Base-by-base conservation (phyloP, 2,888 invertebrate genomes). In the Amitus sp. region DNA sequence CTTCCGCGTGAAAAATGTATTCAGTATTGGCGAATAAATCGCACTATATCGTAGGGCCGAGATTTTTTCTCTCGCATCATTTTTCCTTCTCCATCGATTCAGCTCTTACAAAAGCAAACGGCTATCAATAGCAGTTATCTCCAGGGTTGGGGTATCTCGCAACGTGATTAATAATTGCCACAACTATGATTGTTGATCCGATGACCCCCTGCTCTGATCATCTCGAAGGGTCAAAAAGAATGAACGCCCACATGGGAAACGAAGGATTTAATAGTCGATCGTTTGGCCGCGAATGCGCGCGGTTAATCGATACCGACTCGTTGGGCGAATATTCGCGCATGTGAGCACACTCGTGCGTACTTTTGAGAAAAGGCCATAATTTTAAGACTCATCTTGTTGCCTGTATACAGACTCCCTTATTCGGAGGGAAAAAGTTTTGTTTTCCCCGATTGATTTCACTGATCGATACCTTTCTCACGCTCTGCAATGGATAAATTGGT, bases 151-250 rank as follows among this genome's bases (percentile, higher is more conserved):
- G 52, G 54, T 57, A 67, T 62, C 62, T 64, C 51, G 45, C 46
- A 69, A 68, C 71, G 69, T 70, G 73, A 73, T 73, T 73, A 72
- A 72, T 73, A 73, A 73, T 73, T 73, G 70, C 71, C 66, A 70
- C 65, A 71, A 69, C 72, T 70, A 71, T 69, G 74, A 75, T 76
- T 73, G 69, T 69, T 73, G 74, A 75, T 74, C 74, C 72, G 75
- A 74, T 76, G 75, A 76, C 74, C 73, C 70, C 69, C 73, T 70
- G 37, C 58, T 68, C 66, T 56, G 70, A 70, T 71, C 70, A 70
- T 70, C 68, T 65, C 64, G 57, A 62, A 65, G 66, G 73, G 72
- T 73, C 72, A 69, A 72, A 62, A 69, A 59, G 67, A 64, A 66
- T 67, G 63, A 68, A 72, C 70, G 71, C 70, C 71, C 73, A 71